These are phyloP conservation scores for Loxodonta africana DNA, from an alignment of 2,113 vertebrate species.

Conservation along the genomic window DNA sequence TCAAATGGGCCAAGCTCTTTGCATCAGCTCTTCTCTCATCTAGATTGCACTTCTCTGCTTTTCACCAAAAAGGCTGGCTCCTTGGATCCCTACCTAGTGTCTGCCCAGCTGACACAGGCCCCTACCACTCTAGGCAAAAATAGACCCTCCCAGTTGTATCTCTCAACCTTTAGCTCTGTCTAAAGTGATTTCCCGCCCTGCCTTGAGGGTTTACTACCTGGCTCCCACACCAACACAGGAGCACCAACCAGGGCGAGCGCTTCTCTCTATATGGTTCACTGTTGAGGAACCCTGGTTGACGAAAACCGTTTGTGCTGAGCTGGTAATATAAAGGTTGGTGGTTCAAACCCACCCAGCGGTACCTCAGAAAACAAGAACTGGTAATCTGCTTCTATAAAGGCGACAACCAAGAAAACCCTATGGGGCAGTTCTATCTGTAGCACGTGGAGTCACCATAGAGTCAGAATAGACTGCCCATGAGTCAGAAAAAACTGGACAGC, in stretches of 20 bases:
- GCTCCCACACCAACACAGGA: not conserved
- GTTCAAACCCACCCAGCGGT: not conserved
- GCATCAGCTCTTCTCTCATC: not conserved
- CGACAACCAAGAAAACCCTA: too few relatives aligned
- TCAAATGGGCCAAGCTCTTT: not conserved
- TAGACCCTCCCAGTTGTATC: not conserved
- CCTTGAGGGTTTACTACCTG: not conserved
- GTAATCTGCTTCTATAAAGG: not conserved
- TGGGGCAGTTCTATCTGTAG: too few relatives aligned
- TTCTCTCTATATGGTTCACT: not conserved
- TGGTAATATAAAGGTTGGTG: not conserved
- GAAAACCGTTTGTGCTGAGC: not conserved
- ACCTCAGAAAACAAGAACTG: not conserved
- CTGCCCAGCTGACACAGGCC: not conserved
- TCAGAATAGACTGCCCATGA: too few relatives aligned
- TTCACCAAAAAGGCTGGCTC: not conserved
- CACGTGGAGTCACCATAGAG: too few relatives aligned
- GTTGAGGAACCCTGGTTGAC: not conserved
- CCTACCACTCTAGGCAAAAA: not conserved
- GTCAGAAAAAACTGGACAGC: too few relatives aligned
- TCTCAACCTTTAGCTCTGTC: not conserved
- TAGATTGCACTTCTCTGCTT: not conserved
- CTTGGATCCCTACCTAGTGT: not conserved
- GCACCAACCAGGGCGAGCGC: not conserved
- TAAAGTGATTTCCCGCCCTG: not conserved